A percentile compares a stretch with the other conserved stretches of the same genome.
Conservation (phyloP, 2,888 invertebrate species). For the Archaeoteleia sp. region DNA sequence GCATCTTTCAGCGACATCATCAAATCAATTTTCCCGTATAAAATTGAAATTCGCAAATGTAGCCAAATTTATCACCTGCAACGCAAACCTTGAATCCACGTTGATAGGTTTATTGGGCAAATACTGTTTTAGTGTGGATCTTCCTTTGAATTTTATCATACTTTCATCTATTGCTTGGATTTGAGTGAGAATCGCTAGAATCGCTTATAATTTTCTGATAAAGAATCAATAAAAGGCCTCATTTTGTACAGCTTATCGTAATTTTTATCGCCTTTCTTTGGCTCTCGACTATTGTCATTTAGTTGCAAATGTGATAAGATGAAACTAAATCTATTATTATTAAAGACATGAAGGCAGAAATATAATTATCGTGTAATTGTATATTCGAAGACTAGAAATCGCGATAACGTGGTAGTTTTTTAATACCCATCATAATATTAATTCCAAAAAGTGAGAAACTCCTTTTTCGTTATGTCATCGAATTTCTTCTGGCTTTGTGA, state of each 20-base stretch:
- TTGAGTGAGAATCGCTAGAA: too few relatives aligned
- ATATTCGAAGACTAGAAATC: constrained; percentile 54
- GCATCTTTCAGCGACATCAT: too few relatives aligned
- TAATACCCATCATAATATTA: constrained; percentile 57
- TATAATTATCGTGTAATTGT: constrained; percentile 6
- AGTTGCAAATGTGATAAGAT: constrained; percentile 1
- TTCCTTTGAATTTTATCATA: too few relatives aligned
- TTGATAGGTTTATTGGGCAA: constrained; percentile 6
- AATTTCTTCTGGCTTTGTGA: constrained; percentile 22
- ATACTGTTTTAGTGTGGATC: too few relatives aligned
- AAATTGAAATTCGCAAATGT: too few relatives aligned
- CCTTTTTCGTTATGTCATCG: constrained; percentile 22
- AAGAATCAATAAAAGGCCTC: constrained; percentile 7
- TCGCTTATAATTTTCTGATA: too few relatives aligned
- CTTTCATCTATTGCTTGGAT: too few relatives aligned
- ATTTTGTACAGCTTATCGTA: constrained; percentile 29
- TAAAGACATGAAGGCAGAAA: constrained; percentile 1
- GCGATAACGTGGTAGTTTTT: constrained; percentile 51
- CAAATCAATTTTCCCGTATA: constrained; percentile 18
- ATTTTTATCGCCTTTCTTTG: constrained; percentile 7
- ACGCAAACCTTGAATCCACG: constrained; percentile 10
- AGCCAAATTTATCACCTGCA: too few relatives aligned
- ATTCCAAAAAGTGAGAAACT: constrained; percentile 14
- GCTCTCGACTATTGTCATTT: constrained; percentile 1
- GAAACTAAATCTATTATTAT: constrained; percentile 5